Evolutionary conservation across 1,140 invertebrate genomes (phyloP).

Genomic region (Venturia canescens): DNA sequence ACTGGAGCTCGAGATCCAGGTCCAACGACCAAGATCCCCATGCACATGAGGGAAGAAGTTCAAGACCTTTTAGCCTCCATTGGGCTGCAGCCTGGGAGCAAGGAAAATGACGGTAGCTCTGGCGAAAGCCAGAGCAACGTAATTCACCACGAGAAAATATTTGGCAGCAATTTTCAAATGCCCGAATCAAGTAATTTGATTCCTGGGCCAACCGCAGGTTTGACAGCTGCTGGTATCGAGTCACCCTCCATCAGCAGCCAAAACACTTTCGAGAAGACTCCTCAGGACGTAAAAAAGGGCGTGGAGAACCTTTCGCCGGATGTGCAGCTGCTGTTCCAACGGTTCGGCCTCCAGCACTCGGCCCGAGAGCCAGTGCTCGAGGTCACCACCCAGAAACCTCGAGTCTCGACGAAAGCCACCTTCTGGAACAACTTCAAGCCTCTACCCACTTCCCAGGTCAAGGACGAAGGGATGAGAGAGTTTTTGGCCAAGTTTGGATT

Average conservation of each 20-base stretch:
- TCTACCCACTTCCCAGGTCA: constrained; percentile 73
- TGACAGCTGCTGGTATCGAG: constrained; percentile 45
- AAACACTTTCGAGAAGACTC: constrained; percentile 62
- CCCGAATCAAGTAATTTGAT: constrained; percentile 50
- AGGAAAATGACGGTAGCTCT: constrained; percentile 35
- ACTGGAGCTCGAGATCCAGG: constrained; percentile 41
- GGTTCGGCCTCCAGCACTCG: constrained; percentile 68
- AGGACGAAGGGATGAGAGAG: constrained; percentile 78
- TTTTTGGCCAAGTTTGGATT: constrained; percentile 79
- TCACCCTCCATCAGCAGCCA: constrained; percentile 58
- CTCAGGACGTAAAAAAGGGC: constrained; percentile 63
- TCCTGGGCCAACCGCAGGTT: constrained; percentile 43
- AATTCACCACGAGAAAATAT: constrained; percentile 43
- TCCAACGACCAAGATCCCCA: constrained; percentile 55
- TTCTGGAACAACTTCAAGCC: constrained; percentile 80
- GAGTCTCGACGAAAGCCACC: constrained; percentile 60
- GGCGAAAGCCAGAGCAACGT: constrained; percentile 52
- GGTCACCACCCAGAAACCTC: constrained; percentile 59
- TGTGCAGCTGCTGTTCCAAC: constrained; percentile 69
- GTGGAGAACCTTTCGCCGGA: constrained; percentile 71
- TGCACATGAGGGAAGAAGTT: constrained; percentile 70
- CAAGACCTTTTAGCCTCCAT: constrained; percentile 73
- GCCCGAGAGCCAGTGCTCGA: constrained; percentile 50
- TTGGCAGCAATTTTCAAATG: constrained; percentile 53
- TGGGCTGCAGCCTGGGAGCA: constrained; percentile 62